Percentiles rank a stretch among this genome's conserved stretches.
These are phyloP conservation scores for Solea senegalensis DNA, from an alignment of 2,113 vertebrate species.

Conservation along the genomic window DNA sequence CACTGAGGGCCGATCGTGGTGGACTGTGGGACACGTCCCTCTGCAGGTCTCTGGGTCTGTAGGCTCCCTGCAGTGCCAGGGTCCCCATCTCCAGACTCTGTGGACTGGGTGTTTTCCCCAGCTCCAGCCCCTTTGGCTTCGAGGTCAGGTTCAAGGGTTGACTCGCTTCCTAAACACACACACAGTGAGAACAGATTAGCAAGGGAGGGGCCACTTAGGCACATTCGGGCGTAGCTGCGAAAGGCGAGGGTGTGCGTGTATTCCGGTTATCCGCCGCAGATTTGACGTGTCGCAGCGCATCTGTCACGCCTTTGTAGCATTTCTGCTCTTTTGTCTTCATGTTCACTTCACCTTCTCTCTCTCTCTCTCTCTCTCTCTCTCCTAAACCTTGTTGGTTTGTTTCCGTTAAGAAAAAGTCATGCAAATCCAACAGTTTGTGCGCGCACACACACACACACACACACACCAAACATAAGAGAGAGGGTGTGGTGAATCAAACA, in stretches of 20 bases:
- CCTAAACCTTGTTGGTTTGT: conserved; percentile 32
- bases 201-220: conserved; percentile 43
- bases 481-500: conserved; percentile 61
- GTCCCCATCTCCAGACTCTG: conserved; percentile 85
- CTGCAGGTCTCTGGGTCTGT: conserved; percentile 74
- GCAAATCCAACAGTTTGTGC: conserved; percentile 27
- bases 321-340: conserved; percentile 58
- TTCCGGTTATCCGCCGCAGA: conserved; percentile 43
- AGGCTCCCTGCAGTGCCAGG: conserved; percentile 78
- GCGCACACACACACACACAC: too few relatives aligned
- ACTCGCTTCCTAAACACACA: conserved; percentile 86
- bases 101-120: conserved; percentile 86
- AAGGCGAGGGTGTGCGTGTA: conserved; percentile 48
- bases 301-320: conserved; percentile 69
- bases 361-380: conserved; percentile 50
- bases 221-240: conserved; percentile 23
- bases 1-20: conserved; percentile 83
- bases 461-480: conserved; percentile 41
- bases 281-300: conserved; percentile 64
- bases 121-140: conserved; percentile 88
- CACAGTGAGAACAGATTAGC: conserved; percentile 44
- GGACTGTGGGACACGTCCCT: conserved; percentile 93
- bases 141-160: conserved; percentile 97
- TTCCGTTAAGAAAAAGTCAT: conserved; percentile 48
- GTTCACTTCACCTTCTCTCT: conserved; percentile 40